Conservation (phyloP, 2,113 vertebrate species). For the Pygoscelis adeliae region DNA sequence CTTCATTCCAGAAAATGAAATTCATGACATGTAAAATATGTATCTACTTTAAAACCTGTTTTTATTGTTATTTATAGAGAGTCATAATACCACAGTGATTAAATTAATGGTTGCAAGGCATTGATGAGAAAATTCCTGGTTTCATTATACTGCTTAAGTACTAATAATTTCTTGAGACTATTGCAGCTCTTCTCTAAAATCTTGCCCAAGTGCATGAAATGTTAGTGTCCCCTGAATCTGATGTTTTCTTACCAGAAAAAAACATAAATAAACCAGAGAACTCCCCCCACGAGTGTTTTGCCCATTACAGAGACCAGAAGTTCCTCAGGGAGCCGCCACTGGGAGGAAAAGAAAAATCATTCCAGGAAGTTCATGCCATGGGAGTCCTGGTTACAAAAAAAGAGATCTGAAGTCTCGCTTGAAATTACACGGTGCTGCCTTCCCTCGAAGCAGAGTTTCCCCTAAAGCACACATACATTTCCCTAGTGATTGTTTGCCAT, state of each 20-base stretch:
- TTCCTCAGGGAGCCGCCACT: background rate
- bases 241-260: background rate
- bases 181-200: background rate
- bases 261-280: background rate
- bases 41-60: background rate
- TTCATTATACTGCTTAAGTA: background rate
- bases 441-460: background rate
- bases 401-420: background rate
- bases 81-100: background rate
- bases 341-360: background rate
- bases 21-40: background rate
- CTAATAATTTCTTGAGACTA: background rate
- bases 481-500: background rate
- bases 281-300: background rate
- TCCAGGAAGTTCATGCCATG: background rate
- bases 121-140: constrained; percentile 23
- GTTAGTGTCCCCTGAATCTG: background rate
- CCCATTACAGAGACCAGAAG: background rate
- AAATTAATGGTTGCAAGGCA: constrained; percentile 30
- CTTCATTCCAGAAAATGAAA: background rate
- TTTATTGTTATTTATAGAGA: constrained; percentile 51
- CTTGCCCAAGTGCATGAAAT: background rate
- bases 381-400: background rate
- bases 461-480: background rate
- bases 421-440: background rate